phyloP scores from a whole-genome alignment of 1,140 invertebrate genomes.

The Olivierus martensii region DNA sequence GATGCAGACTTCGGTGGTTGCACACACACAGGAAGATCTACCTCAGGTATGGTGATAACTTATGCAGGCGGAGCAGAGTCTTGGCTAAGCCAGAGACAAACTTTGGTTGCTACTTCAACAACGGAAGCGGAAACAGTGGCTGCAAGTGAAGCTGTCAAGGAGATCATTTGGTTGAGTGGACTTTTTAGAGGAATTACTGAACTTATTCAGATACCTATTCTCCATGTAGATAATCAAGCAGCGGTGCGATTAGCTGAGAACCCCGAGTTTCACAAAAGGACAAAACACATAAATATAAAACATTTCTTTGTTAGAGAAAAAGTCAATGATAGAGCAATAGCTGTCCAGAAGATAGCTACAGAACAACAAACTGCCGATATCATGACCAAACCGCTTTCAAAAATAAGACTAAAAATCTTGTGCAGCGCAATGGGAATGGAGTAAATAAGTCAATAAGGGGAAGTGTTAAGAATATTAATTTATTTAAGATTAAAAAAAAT shows the following conservation, averaged over 20 bases:
- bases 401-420: too few species aligned
- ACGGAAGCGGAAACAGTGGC: conserved; percentile 14
- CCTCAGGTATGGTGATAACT: conserved; percentile 2
- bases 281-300: conserved; percentile 31
- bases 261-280: conserved; percentile 29
- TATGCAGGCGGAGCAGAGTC: background rate
- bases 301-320: conserved; percentile 28
- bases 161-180: conserved; percentile 4
- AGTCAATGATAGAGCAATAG: background rate
- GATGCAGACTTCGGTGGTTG: too few species aligned
- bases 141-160: conserved; percentile 2
- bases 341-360: too few species aligned
- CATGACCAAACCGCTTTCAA: too few species aligned
- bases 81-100: conserved; percentile 6
- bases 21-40: conserved; percentile 15
- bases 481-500: too few species aligned
- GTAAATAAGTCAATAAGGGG: too few species aligned
- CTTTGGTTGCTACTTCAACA: conserved; percentile 5
- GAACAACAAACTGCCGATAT: too few species aligned
- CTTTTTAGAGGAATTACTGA: background rate
- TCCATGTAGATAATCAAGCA: conserved; percentile 24
- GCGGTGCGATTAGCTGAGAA: conserved; percentile 28
- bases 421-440: too few species aligned
- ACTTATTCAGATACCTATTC: background rate
- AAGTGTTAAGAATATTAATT: too few species aligned